A percentile compares a stretch with the other conserved stretches of the same genome.
Evolutionary conservation across 2,888 invertebrate genomes (phyloP).

Genomic region (Ceriagrion tenellum): DNA sequence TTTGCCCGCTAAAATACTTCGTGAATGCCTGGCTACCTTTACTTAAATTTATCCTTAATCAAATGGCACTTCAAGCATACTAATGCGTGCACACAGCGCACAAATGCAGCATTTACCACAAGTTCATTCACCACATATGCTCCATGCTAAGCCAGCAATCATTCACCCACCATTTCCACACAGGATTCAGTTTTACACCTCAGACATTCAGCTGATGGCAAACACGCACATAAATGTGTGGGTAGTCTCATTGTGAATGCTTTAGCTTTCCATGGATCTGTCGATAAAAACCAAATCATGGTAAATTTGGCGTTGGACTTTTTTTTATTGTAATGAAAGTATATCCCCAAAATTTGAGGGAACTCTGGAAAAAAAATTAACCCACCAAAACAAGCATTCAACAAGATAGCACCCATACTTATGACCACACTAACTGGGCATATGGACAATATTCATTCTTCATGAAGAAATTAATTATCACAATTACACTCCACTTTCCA

Average conservation of each 20-base stretch:
- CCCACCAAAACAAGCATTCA: constrained; percentile 66
- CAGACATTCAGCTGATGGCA: constrained; percentile 66
- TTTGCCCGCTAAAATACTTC: constrained; percentile 61
- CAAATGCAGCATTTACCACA: constrained; percentile 63
- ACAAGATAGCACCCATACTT: constrained; percentile 65
- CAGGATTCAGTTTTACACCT: constrained; percentile 64
- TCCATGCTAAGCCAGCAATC: constrained; percentile 60
- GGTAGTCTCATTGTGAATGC: constrained; percentile 65
- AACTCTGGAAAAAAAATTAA: constrained; percentile 54
- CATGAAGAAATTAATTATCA: constrained; percentile 61
- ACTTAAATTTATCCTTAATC: constrained; percentile 64
- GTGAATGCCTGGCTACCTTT: constrained; percentile 48
- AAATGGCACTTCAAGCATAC: constrained; percentile 64
- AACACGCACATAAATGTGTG: constrained; percentile 55
- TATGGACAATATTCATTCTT: constrained; percentile 65
- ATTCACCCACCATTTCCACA: constrained; percentile 64
- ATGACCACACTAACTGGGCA: constrained; percentile 59
- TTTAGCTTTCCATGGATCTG: constrained; percentile 62
- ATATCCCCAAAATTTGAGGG: constrained; percentile 43
- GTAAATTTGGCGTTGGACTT: constrained; percentile 24
- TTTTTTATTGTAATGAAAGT: constrained; percentile 49
- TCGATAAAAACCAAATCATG: constrained; percentile 30
- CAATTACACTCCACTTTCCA: constrained; percentile 45
- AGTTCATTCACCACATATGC: constrained; percentile 50
- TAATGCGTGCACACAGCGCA: constrained; percentile 67